Base-by-base conservation (phyloP, 2,888 invertebrate genomes). In the Chamaedrilus cognettii region DNA sequence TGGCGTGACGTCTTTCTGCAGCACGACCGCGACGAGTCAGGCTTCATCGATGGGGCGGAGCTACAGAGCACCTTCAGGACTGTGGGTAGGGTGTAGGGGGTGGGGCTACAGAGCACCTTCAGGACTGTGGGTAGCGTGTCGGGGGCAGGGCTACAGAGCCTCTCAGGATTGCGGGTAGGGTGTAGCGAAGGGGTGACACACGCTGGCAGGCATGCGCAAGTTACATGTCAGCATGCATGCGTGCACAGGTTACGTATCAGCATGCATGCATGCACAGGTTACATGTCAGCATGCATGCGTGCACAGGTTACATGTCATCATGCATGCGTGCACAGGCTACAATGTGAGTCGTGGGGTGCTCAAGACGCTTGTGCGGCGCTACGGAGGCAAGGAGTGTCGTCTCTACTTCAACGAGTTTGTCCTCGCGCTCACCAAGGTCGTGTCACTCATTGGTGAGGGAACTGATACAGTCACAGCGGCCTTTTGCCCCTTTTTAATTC, bases 341-440 rank as follows among this genome's bases (percentile, higher is more conserved):
- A 89, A 90, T 60, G 87, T 96, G 73, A 96, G 94, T 85, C 91
- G 92, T 79, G 90, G 90, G 80, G 89, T 94, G 63, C 88, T 96
- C 61, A 92, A 93, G 82, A 90, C 92, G 34, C 86, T 96, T 64
- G 93, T 93, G 51, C 91, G 95, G 84, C 89, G 96, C 79, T 97
- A 95, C 84, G 93, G 94, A 60, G 90, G 91, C 65, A 71, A 80
- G 34, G 89, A 91, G 74, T 92, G 92, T 56, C 89, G 88, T 83
- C 90, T 97, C 70, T 88, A 89, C 71, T 93, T 96, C 81, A 93
- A 96, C 78, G 95, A 96, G 84, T 97, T 93, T 84, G 90, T 97
- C 75, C 42, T 57, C 7, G 68, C 49, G 28, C 3, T 61, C 4
- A 52, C 65, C 26, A 68, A 68, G 33, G 35, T 68, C n/a, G 56